phyloP scores from a whole-genome alignment of 2,113 vertebrate species.

The Megaceryle maxima region DNA sequence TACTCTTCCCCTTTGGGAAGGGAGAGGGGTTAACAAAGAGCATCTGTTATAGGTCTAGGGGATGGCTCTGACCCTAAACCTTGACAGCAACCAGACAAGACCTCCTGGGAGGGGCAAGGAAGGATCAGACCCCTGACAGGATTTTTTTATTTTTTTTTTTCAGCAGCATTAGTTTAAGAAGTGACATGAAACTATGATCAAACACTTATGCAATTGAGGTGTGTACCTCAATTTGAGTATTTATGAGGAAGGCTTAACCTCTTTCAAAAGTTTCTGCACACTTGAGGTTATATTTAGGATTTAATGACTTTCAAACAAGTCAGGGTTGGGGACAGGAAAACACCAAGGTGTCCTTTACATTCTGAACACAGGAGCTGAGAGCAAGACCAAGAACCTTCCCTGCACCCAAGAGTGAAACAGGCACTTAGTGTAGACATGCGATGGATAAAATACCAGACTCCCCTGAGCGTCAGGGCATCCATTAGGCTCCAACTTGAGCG shows the following conservation, averaged over 20 bases:
- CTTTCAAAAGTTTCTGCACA: background rate
- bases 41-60: too few species aligned
- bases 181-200: background rate
- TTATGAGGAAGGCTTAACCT: background rate
- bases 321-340: background rate
- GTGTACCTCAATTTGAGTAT: fast-evolving
- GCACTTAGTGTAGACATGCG: background rate
- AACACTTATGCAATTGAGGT: background rate
- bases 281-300: background rate
- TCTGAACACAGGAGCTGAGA: background rate
- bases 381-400: background rate
- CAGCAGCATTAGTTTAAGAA: background rate
- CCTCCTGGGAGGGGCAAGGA: background rate
- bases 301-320: background rate
- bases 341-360: background rate
- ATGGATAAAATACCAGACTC: background rate
- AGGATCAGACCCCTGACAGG: background rate
- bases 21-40: too few species aligned
- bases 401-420: background rate
- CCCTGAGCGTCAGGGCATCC: background rate
- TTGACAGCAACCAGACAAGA: background rate
- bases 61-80: too few species aligned
- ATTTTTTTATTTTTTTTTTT: background rate
- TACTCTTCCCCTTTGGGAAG: too few species aligned
- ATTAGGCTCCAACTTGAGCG: background rate